phyloP scores from a whole-genome alignment of 1,140 invertebrate genomes.

The Asbolus verrucosus region DNA sequence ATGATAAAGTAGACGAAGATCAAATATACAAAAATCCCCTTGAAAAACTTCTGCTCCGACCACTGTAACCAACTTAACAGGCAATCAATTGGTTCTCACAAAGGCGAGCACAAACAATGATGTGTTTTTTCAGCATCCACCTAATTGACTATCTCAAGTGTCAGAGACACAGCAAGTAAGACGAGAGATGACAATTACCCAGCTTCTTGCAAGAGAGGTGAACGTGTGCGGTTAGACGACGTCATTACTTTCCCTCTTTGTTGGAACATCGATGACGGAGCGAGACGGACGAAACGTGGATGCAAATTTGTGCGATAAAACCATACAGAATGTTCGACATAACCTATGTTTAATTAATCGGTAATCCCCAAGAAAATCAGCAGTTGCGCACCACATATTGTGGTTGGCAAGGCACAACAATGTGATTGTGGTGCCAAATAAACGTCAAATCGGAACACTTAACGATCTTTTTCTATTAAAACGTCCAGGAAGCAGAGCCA shows the following conservation, averaged over 20 bases:
- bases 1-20: slow-evolving; percentile 19
- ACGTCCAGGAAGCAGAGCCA: not conserved
- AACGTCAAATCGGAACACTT: not conserved
- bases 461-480: slow-evolving; percentile 4
- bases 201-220: slow-evolving; percentile 37
- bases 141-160: slow-evolving; percentile 55
- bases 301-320: slow-evolving; percentile 47
- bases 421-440: slow-evolving; percentile 12
- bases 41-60: not conserved
- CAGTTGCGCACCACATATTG: slow-evolving; percentile 53
- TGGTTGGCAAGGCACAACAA: slow-evolving; percentile 42
- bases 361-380: slow-evolving; percentile 54
- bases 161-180: slow-evolving; percentile 43
- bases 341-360: slow-evolving; percentile 57
- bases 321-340: slow-evolving; percentile 49
- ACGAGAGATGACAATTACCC: slow-evolving; percentile 51
- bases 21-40: not conserved
- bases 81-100: slow-evolving; percentile 17
- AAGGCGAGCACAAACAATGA: slow-evolving; percentile 50
- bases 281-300: slow-evolving; percentile 17
- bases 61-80: not conserved
- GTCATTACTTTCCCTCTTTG: slow-evolving; percentile 17
- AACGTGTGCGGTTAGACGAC: slow-evolving; percentile 12
- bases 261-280: slow-evolving; percentile 1
- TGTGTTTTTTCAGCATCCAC: slow-evolving; percentile 39